Evolutionary conservation across 53 echinoderm and acorn worm genomes (phyloP), one percentile per base, ranked within the genome.

Genomic region (Luidia sarsii): DNA sequence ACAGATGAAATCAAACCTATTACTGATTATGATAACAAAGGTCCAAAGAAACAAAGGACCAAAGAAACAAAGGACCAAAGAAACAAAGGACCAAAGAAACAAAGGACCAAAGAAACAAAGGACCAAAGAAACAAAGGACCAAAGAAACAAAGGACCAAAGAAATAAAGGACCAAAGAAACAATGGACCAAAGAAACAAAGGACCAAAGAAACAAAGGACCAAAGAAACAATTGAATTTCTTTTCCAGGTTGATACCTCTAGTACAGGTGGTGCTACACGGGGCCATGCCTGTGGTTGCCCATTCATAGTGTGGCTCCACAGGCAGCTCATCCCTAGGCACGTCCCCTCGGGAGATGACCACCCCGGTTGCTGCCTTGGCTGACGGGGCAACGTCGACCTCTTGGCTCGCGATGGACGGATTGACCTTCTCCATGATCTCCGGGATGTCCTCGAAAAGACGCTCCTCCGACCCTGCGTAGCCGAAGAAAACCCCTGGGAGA

Each of bases 201-300:
- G n/a, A 87, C 61, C 24, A 43, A 49, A 8, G 9, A 14, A 6
- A 9, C 7, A 22, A 56, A 57, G 21, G 20, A 20, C 27, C n/a
- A 7, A 7, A 21, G 20, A 19, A n/a, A n/a, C n/a, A n/a, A 7
- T 8, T 57, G 21, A 57, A 57, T 19, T 57, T 25, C 8, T 57
- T 21, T 57, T 57, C 27, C 64, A 38, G 11, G 4, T 33, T 29
- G 30, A 29, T 82, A 96, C 96, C 96, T 88, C 92, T 82, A 56
- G 67, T 48, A 54, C 96, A 96, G 0, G 96, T 96, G 7, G 88
- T 80, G 22, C 87, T 88, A 70, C 96, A 96, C 16, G 93, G 88
- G 37, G 90, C 87, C 24, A 77, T 39, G 0, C 71, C 90, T 21
- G 96, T 84, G 11, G 69, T 80, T 27, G 79, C 80, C 95, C 96